phyloP scores from a whole-genome alignment of 1,140 invertebrate genomes.

The Macrobrachium rosenbergii region DNA sequence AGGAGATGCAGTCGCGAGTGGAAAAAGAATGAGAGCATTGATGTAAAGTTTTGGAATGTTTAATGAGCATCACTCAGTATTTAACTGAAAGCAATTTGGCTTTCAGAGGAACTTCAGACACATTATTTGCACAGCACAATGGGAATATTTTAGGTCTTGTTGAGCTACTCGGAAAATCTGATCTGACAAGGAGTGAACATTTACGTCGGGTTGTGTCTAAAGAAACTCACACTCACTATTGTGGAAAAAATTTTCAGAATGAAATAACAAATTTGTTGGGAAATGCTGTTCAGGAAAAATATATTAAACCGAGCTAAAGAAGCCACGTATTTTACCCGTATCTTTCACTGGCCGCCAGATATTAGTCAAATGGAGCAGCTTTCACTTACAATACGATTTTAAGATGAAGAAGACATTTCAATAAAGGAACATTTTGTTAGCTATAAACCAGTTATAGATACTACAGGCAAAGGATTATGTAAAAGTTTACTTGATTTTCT shows the following conservation, averaged over 20 bases:
- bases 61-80: too few relatives aligned
- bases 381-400: conserved; percentile 4
- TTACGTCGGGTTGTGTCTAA: conserved; percentile 1
- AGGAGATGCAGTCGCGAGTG: too few relatives aligned
- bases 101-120: background rate
- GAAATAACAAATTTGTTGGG: background rate
- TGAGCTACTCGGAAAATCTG: background rate
- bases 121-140: background rate
- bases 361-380: background rate
- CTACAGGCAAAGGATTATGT: background rate
- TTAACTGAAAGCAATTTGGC: too few relatives aligned
- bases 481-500: background rate
- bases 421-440: background rate
- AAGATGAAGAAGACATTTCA: background rate
- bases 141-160: background rate
- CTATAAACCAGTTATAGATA: background rate
- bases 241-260: background rate
- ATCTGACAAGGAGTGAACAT: background rate
- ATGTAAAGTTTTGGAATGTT: too few relatives aligned
- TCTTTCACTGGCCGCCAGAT: background rate
- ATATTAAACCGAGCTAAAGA: background rate
- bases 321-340: background rate
- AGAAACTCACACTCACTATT: background rate
- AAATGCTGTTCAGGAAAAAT: conserved; percentile 1
- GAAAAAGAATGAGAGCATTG: too few relatives aligned